Percentiles rank a stretch among this genome's conserved stretches.
Evolutionary conservation across 2,797 vertebrate genomes (phyloP).

Genomic region (Darevskia nairensis): DNA sequence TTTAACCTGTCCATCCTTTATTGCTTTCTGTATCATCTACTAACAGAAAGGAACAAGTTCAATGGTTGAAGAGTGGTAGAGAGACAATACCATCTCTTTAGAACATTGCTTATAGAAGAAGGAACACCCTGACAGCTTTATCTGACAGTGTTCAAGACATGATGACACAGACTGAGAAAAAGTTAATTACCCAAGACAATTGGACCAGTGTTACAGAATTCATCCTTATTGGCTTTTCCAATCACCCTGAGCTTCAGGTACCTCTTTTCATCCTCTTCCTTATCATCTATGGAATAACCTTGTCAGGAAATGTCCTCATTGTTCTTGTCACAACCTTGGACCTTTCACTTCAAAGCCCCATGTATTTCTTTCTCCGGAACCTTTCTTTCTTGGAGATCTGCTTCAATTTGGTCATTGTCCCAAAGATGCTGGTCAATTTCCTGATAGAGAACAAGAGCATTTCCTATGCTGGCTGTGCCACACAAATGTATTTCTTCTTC

Average conservation of each 20-base stretch:
- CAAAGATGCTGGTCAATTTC: slow-evolving; percentile 65
- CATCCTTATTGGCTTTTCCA: slow-evolving; percentile 66
- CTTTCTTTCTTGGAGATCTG: slow-evolving; percentile 68
- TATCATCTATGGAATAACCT: slow-evolving; percentile 56
- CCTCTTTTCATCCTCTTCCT: slow-evolving; percentile 65
- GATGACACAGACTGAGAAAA: not conserved
- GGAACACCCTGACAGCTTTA: too few relatives aligned
- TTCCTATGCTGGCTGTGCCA: slow-evolving; percentile 65
- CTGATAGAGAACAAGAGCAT: slow-evolving; percentile 52
- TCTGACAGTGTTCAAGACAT: not conserved
- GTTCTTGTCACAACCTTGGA: slow-evolving; percentile 65
- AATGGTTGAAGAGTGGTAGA: not conserved
- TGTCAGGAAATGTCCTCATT: slow-evolving; percentile 68
- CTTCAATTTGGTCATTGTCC: slow-evolving; percentile 70
- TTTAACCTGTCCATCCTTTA: not conserved
- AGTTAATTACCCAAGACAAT: slow-evolving; percentile 28
- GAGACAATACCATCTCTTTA: too few relatives aligned
- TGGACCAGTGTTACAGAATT: slow-evolving; percentile 64
- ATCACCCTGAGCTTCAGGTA: slow-evolving; percentile 52
- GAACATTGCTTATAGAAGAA: not conserved
- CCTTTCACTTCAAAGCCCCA: slow-evolving; percentile 64
- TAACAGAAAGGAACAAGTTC: not conserved
- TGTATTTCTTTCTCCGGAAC: slow-evolving; percentile 72
- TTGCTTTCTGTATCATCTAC: not conserved
- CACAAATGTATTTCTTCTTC: slow-evolving; percentile 73